Evolutionary conservation across 30 jellyfish, hydroid and myxozoan species (phyloP), one percentile per base, ranked within the genome.

Genomic region (Aurelia aurita): DNA sequence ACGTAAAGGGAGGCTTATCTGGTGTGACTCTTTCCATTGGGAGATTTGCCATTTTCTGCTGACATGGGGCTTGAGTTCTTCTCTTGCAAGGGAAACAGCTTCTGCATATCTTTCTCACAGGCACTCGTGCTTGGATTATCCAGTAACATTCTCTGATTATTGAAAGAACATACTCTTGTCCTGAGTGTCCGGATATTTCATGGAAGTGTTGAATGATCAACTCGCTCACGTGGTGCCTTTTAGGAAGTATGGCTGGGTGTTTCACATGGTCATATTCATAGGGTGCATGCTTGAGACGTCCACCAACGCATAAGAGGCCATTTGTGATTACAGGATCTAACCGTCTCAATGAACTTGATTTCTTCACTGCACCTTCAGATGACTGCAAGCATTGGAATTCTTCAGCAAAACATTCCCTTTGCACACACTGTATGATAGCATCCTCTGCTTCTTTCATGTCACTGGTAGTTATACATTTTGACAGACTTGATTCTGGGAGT

Each of bases 21-120:
- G 80, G 80, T 23, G 80, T 68, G 14, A 68, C 69, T 31, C 80
- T 12, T 14, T 13, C 8, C 67, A 12, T 22, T 68, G 80, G 80
- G 11, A 68, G 80, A 31, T 31, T 12, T 20, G 80, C 77, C 80
- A 68, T 68, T 31, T 14, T 12, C 67, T 68, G 66, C 31, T 25
- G 12, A 16, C 69, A 12, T 68, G 49, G 22, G 11, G 22, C 67
- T 31, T 23, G 14, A 20, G 22, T 31, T 11, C 11, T 25, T 68
- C 31, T 13, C 19, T 51, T 51, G 19, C 62, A 51, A 13, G 13
- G 62, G 62, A 51, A 51, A 51, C 62, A 51, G 62, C 19, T 51
- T 51, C 62, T 51, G 74, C 34, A 62, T 11, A 62, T 62, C 21
- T 12, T 62, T 22, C 15, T n/a, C n/a, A n/a, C n/a, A n/a, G n/a